Evolutionary conservation across 2,113 vertebrate species (phyloP).

Genomic region (Scytalopus superciliaris): DNA sequence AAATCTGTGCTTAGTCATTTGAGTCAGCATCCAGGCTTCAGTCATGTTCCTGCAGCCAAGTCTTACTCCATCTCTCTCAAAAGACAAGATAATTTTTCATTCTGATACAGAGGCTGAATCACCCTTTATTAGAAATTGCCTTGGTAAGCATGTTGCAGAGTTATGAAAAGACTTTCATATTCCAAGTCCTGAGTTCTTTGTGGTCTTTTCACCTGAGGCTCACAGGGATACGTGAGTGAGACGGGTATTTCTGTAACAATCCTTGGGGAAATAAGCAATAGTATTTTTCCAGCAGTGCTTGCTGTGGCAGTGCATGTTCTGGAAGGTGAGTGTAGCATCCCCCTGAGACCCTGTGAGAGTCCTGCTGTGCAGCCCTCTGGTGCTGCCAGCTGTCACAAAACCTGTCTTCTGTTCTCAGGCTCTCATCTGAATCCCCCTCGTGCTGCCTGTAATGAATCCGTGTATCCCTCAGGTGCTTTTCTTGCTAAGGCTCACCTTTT

Average conservation of each 20-base stretch:
- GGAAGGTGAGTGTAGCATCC: not conserved
- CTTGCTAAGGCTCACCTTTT: not conserved
- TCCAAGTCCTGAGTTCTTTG: not conserved
- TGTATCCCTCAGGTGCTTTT: not conserved
- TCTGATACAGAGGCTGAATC: not conserved
- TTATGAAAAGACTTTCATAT: not conserved
- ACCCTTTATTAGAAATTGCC: not conserved
- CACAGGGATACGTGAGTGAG: not conserved
- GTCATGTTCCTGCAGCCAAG: not conserved
- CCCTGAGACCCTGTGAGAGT: not conserved
- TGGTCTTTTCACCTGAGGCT: not conserved
- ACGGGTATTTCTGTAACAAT: not conserved
- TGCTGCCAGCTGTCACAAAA: not conserved
- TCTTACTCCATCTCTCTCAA: not conserved
- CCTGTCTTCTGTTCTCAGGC: not conserved
- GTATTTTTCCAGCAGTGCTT: not conserved
- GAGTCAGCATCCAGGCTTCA: not conserved
- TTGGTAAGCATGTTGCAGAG: not conserved
- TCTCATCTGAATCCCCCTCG: not conserved
- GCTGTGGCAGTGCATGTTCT: not conserved
- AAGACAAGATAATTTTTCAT: not conserved
- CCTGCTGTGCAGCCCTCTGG: not conserved
- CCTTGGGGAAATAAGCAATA: not conserved
- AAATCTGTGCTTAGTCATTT: not conserved
- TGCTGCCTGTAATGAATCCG: fast-evolving